Evolutionary conservation across 2,797 vertebrate species (phyloP).

Genomic region (Coregonus suidteri): DNA sequence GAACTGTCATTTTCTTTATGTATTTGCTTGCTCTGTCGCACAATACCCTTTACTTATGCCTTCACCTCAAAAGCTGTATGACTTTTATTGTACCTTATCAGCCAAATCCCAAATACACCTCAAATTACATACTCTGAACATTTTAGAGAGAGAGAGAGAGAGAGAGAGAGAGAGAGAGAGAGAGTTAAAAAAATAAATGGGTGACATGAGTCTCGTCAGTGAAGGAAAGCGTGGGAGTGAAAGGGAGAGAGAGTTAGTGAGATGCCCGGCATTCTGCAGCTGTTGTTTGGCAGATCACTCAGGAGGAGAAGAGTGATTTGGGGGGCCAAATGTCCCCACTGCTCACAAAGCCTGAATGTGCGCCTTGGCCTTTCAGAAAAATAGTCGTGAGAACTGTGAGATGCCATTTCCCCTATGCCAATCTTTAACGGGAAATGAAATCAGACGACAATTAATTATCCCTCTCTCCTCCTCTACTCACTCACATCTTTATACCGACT

Average conservation of each 20-base stretch:
- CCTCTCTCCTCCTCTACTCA: neutral
- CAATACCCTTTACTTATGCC: too few relatives aligned
- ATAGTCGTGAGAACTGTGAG: neutral
- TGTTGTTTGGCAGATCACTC: conserved; percentile 1
- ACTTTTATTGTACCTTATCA: too few relatives aligned
- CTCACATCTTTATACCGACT: neutral
- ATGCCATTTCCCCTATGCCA: neutral
- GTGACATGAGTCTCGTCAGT: neutral
- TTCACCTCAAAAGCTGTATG: too few relatives aligned
- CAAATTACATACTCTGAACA: too few relatives aligned
- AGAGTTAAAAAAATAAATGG: neutral
- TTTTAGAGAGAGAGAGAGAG: too few relatives aligned
- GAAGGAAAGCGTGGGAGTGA: neutral
- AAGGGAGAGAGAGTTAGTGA: neutral
- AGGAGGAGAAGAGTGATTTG: neutral
- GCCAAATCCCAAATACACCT: too few relatives aligned
- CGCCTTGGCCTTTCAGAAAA: neutral
- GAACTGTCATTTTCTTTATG: too few relatives aligned
- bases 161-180: neutral
- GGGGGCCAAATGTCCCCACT: too few relatives aligned
- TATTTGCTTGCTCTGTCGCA: too few relatives aligned
- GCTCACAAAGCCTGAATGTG: neutral
- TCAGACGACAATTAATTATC: neutral
- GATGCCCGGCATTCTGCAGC: neutral
- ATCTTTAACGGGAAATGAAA: neutral